A percentile compares a stretch with the other conserved stretches of the same genome.
Evolutionary conservation across 2,113 vertebrate species (phyloP).

Genomic region (Dolichotis patagonum): DNA sequence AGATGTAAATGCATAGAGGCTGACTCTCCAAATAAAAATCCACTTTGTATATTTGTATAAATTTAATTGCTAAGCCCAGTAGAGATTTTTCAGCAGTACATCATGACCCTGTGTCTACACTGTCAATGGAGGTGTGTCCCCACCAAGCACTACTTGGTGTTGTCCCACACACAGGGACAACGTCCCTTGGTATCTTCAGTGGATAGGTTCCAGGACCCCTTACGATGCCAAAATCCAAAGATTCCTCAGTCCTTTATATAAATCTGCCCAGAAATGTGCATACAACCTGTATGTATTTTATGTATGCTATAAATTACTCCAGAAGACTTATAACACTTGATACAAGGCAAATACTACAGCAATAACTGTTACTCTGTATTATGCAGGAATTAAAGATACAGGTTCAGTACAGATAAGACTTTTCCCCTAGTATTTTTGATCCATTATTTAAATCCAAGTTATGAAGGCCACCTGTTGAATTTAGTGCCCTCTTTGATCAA

Average conservation of each 20-base stretch:
- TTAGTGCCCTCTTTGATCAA: not conserved
- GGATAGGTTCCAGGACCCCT: too few relatives aligned
- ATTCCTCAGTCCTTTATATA: not conserved
- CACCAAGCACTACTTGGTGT: accelerated
- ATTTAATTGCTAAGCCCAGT: accelerated
- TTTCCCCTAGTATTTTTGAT: not conserved
- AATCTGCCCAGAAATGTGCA: not conserved
- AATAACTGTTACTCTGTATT: not conserved
- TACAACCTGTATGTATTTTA: too few relatives aligned
- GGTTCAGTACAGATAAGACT: not conserved
- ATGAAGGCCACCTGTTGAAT: not conserved
- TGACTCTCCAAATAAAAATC: not conserved
- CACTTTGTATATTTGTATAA: accelerated
- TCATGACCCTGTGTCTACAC: accelerated
- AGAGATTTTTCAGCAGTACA: not conserved
- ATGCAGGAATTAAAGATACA: too few relatives aligned
- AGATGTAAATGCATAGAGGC: not conserved
- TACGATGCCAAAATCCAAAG: not conserved
- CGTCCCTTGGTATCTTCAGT: not conserved
- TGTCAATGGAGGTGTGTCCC: not conserved
- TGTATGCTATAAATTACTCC: not conserved
- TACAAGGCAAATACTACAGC: not conserved
- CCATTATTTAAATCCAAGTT: not conserved
- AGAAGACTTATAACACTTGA: not conserved
- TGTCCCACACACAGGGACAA: not conserved